Percentiles rank a stretch among this genome's conserved stretches.
Conservation (phyloP, 2,113 vertebrate genomes). For the Tapirus terrestris region DNA sequence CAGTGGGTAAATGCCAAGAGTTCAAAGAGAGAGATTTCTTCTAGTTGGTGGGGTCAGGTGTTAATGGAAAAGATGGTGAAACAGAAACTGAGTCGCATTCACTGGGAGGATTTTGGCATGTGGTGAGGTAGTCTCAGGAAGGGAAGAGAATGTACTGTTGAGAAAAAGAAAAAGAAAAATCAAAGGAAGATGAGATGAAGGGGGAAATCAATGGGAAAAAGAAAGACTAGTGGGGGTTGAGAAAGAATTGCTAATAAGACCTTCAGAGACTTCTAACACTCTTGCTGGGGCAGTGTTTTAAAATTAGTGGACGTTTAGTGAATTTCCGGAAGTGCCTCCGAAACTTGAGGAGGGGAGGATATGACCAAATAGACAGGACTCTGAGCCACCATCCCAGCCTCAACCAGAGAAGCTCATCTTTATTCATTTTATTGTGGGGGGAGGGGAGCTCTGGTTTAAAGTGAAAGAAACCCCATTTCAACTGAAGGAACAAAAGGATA, state of each 20-base stretch:
- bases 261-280: background rate
- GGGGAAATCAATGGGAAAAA: background rate
- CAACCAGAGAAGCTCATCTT: background rate
- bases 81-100: background rate
- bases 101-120: background rate
- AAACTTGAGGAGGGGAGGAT: background rate
- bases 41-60: background rate
- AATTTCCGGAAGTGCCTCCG: background rate
- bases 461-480: background rate
- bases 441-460: background rate
- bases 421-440: background rate
- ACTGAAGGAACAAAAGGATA: background rate
- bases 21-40: background rate
- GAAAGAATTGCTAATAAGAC: background rate
- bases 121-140: background rate
- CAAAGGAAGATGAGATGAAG: background rate
- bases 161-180: background rate
- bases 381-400: background rate
- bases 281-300: background rate
- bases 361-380: background rate
- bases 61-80: conserved; percentile 18
- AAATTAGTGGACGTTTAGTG: background rate
- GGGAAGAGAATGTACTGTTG: background rate
- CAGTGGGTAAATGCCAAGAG: background rate
- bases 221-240: background rate